Base-by-base conservation (phyloP, 1,140 invertebrate species). In the Drosophila sulfurigaster region DNA sequence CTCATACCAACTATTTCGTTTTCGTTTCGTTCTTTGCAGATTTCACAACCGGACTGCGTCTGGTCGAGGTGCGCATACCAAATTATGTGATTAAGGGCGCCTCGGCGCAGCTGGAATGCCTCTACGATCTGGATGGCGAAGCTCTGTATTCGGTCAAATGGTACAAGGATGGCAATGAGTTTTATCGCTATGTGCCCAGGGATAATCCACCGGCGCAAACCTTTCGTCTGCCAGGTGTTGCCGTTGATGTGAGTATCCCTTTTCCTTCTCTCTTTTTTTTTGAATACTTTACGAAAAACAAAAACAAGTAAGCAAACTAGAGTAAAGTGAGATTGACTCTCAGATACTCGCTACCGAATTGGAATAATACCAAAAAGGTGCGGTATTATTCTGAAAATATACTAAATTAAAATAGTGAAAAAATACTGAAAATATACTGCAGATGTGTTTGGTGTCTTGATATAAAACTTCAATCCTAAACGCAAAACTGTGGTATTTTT, bases 81-180 rank as follows among this genome's bases (percentile, higher is more conserved):
- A 93, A 94, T 65, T 95, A 95, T 91, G 95, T 96, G 78, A 94
- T 95, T 69, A 93, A 95, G 66, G 96, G 95, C 15, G 94, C 95
- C 63, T 93, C 94, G 65, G 94, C 94, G 28, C 91, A 91, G 57
- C 92, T 96, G 72, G 93, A 94, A 88, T 96, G 95, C 90, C 93
- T 94, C 73, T 96, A 95, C 91, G 93, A 95, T 87, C 93, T 96
- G 87, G 95, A 96, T 78, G 94, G 93, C 1, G 95, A 95, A 70
- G 92, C 93, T 16, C 94, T 97, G 28, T 97, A 97, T 91, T 96
- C 96, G 4, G 95, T 96, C 63, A 96, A 96, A 93, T 97, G 96
- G 96, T 96, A 96, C 94, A 96, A 95, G 92, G 96, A 95, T 75
- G 94, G 94, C 67, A 94, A 96, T 79, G 96, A 97, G 93, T 96